These are phyloP conservation scores for Panagrolaimus sp. DNA, from an alignment of 1,140 invertebrate genomes.

Conservation along the genomic window DNA sequence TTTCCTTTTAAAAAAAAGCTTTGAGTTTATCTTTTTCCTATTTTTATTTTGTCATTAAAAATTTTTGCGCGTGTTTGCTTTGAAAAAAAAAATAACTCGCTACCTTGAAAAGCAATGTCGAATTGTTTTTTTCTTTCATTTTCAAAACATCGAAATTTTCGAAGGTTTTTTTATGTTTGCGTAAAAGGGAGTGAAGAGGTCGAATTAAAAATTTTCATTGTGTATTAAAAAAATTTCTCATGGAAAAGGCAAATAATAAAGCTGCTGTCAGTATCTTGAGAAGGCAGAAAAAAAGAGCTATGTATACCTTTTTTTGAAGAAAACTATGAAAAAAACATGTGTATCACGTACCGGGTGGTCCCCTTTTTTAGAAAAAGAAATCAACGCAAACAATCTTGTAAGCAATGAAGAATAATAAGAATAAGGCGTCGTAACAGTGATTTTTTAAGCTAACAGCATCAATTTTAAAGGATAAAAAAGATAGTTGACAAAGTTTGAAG, in stretches of 20 bases:
- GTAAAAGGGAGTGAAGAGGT: conserved; percentile 13
- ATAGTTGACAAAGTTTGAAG: too few relatives aligned
- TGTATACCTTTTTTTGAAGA: not conserved
- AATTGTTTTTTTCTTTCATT: conserved; percentile 2
- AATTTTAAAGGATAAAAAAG: too few relatives aligned
- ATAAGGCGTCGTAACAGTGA: too few relatives aligned
- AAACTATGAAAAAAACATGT: not conserved
- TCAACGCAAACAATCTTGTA: too few relatives aligned
- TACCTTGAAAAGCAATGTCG: not conserved
- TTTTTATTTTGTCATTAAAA: not conserved
- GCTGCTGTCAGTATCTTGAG: too few relatives aligned
- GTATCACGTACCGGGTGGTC: conserved; percentile 11
- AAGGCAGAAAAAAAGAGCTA: too few relatives aligned
- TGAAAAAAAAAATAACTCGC: conserved; percentile 9
- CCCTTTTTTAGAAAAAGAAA: not conserved
- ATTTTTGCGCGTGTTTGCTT: conserved; percentile 12
- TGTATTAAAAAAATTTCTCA: too few relatives aligned
- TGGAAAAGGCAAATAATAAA: too few relatives aligned
- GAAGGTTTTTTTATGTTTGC: conserved; percentile 3
- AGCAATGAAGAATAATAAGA: too few relatives aligned
- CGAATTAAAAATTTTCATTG: not conserved
- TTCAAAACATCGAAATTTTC: conserved; percentile 1
- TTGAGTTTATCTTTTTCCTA: too few relatives aligned
- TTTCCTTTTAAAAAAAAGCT: too few relatives aligned
- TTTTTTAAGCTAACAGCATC: too few relatives aligned